phyloP scores from a whole-genome alignment of 2,797 vertebrate species.

The Euphonia xanthogaster region DNA sequence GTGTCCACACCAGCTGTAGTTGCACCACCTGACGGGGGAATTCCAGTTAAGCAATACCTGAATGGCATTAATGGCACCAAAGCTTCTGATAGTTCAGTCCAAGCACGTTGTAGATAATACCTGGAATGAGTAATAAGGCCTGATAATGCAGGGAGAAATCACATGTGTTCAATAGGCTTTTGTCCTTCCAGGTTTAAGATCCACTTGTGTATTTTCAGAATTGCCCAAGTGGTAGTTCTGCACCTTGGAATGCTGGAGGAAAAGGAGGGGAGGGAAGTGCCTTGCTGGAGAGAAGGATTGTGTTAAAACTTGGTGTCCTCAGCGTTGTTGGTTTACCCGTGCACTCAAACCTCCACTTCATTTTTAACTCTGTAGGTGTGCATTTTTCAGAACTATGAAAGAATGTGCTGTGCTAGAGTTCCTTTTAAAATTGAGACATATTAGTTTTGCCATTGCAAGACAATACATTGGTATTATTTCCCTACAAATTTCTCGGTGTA shows the following conservation, averaged over 20 bases:
- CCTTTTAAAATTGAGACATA: not conserved
- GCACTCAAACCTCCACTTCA: not conserved
- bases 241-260: not conserved
- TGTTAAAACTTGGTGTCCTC: not conserved
- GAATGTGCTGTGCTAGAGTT: not conserved
- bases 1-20: not conserved
- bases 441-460: not conserved
- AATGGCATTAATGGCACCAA: not conserved
- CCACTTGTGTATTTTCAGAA: not conserved
- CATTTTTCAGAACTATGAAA: not conserved
- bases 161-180: not conserved
- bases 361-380: not conserved
- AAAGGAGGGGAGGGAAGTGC: not conserved
- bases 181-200: not conserved
- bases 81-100: not conserved
- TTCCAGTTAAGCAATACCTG: not conserved
- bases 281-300: not conserved
- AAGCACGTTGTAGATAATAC: not conserved
- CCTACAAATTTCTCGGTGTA: not conserved
- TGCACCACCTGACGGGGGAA: not conserved
- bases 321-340: not conserved
- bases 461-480: not conserved
- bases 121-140: not conserved
- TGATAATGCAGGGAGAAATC: not conserved
- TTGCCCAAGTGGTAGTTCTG: not conserved